Conservation (phyloP, 2,113 vertebrate genomes). For the Corydoras maculifer region DNA sequence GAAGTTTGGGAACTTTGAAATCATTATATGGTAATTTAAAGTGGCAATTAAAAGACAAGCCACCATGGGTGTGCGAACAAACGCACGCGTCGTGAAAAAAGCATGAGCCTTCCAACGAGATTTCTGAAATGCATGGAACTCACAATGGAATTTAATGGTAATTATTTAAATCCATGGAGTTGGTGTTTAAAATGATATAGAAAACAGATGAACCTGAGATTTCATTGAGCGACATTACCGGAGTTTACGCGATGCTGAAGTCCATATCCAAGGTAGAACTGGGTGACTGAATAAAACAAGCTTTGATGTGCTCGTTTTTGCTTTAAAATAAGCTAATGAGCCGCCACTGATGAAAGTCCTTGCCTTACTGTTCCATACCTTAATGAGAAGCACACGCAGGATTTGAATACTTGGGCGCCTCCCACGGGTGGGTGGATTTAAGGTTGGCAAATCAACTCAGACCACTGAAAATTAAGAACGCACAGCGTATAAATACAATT, state of each 20-base stretch:
- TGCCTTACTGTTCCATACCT: neutral
- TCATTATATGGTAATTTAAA: too few relatives aligned
- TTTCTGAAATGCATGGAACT: too few relatives aligned
- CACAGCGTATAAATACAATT: too few relatives aligned
- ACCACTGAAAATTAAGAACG: neutral
- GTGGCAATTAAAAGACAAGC: too few relatives aligned
- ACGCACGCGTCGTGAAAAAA: too few relatives aligned
- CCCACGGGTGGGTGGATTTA: slow-evolving; percentile 9
- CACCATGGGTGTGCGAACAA: too few relatives aligned
- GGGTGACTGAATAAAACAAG: too few relatives aligned
- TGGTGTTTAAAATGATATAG: neutral
- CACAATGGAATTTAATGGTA: too few relatives aligned
- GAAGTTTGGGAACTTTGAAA: too few relatives aligned
- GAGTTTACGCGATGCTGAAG: slow-evolving; percentile 2
- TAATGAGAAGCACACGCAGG: neutral
- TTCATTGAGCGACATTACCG: slow-evolving; percentile 12
- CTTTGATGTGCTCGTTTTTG: neutral
- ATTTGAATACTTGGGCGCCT: slow-evolving; percentile 29
- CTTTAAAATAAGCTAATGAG: neutral
- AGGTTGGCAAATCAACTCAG: neutral
- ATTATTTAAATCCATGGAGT: too few relatives aligned
- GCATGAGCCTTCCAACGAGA: too few relatives aligned
- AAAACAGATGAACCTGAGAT: neutral
- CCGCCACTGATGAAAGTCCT: slow-evolving; percentile 1
- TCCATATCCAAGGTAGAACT: slow-evolving; percentile 17